Evolutionary conservation across 1,140 invertebrate species (phyloP).

Genomic region (Macrobrachium rosenbergii): DNA sequence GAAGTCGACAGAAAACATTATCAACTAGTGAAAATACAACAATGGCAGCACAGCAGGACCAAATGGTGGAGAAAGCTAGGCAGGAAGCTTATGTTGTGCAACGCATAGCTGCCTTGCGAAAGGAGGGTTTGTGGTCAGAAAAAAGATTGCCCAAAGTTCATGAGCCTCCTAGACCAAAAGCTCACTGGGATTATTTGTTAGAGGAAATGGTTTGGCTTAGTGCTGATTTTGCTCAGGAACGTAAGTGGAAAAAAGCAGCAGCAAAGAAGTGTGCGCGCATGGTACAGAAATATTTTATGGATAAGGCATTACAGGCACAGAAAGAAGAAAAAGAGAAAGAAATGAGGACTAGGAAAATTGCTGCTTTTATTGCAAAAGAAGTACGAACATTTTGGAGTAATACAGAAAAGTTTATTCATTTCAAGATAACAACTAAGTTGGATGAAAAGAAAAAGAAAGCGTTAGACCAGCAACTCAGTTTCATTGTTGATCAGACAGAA

Average conservation of each 20-base stretch:
- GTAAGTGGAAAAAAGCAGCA: constrained; percentile 96
- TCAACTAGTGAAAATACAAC: constrained; percentile 38
- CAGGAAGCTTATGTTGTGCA: constrained; percentile 93
- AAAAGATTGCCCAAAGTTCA: constrained; percentile 91
- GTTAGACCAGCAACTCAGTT: constrained; percentile 96
- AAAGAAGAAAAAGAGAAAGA: constrained; percentile 94
- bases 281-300: constrained; percentile 96
- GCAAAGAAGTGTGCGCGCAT: constrained; percentile 89
- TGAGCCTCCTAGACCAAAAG: constrained; percentile 89
- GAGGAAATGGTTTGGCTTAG: constrained; percentile 99
- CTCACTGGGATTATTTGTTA: constrained; percentile 98
- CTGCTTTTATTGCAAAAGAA: constrained; percentile 91
- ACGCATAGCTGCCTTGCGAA: constrained; percentile 84
- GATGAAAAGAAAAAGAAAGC: constrained; percentile 97
- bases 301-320: constrained; percentile 89
- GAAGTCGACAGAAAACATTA: constrained; percentile 28
- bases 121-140: constrained; percentile 91
- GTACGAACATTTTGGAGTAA: constrained; percentile 96
- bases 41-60: constrained; percentile 61
- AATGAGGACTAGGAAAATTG: constrained; percentile 86
- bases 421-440: constrained; percentile 90
- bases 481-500: constrained; percentile 98
- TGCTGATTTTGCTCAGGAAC: constrained; percentile 96
- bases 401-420: constrained; percentile 97
- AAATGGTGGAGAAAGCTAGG: constrained; percentile 66